A percentile compares a stretch with the other conserved stretches of the same genome.
These are phyloP conservation scores for Neopipo cinnamomea DNA, from an alignment of 2,113 vertebrate genomes.

Conservation along the genomic window DNA sequence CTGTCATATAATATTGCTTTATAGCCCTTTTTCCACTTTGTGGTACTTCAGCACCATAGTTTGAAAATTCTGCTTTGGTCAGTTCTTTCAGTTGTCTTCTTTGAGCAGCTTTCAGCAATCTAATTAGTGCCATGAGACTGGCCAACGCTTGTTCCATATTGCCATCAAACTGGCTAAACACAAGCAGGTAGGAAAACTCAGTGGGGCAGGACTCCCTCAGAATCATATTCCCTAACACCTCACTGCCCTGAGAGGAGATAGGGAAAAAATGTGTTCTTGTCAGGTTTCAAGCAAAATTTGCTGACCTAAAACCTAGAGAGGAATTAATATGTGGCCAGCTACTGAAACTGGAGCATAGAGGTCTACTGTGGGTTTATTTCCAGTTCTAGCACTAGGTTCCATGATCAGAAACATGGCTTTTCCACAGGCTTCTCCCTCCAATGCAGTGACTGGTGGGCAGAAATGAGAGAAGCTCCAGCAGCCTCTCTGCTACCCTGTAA, in stretches of 20 bases:
- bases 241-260: background rate
- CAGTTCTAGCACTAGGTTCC: background rate
- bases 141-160: background rate
- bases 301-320: background rate
- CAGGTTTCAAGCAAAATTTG: background rate
- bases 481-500: background rate
- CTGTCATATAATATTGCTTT: background rate
- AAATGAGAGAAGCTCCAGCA: background rate
- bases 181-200: background rate
- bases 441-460: background rate
- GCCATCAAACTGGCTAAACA: background rate
- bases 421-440: background rate
- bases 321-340: background rate
- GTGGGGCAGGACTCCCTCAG: background rate
- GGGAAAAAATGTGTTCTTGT: background rate
- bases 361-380: background rate
- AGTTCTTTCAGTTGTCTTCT: background rate
- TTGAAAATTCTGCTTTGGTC: background rate
- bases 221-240: background rate
- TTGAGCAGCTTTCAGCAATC: background rate
- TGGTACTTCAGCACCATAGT: background rate
- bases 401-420: background rate
- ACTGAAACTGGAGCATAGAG: background rate
- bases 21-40: background rate
- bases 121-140: background rate